These are phyloP conservation scores for Thecocarcelia acutangulata DNA, from an alignment of 2,888 invertebrate genomes.

Conservation along the genomic window DNA sequence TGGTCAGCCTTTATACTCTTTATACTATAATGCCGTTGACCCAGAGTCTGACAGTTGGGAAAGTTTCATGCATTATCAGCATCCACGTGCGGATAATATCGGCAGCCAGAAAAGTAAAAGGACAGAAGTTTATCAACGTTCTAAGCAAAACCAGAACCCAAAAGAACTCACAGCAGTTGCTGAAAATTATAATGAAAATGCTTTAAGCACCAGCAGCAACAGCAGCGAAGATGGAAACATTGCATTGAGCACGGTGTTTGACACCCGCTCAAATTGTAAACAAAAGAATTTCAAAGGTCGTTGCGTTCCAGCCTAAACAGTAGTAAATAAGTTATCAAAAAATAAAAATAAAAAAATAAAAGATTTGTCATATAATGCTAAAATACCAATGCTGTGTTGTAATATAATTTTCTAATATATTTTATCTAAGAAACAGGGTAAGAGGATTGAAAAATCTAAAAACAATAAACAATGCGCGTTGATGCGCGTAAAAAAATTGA, in stretches of 20 bases:
- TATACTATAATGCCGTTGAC: background rate
- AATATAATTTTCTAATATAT: no score
- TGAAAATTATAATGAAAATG: background rate
- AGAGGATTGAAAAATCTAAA: no score
- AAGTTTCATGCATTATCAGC: background rate
- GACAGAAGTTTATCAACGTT: no score
- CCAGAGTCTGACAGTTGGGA: background rate
- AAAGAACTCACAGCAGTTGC: background rate
- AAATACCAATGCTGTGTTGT: no score
- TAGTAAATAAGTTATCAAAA: no score
- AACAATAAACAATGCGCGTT: no score
- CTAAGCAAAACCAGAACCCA: no score
- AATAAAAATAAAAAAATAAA: no score
- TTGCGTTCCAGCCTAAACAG: constrained; percentile 32
- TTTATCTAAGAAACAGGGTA: no score
- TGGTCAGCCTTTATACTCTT: background rate
- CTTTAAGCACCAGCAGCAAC: background rate
- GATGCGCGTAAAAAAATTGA: no score
- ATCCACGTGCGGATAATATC: background rate
- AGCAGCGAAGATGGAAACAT: background rate
- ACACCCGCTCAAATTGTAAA: constrained; percentile 41
- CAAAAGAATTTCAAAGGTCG: constrained; percentile 33
- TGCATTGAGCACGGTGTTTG: constrained; percentile 30
- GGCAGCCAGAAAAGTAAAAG: no score
- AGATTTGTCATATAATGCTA: no score